Evolutionary conservation across 2,113 vertebrate genomes (phyloP).

Genomic region (Hippopotamus amphibius): DNA sequence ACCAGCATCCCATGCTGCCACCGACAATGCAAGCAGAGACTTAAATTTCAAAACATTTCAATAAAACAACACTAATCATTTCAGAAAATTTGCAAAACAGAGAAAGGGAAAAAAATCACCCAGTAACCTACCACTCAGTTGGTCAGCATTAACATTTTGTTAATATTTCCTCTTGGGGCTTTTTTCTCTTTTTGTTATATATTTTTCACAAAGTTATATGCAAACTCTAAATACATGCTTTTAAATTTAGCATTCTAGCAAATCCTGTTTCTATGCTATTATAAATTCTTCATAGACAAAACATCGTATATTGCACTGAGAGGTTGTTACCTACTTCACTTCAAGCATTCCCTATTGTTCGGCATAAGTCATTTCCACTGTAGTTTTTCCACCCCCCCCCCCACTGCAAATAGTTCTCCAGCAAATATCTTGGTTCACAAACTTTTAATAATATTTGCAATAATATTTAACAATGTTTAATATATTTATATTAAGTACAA

Average conservation of each 20-base stretch:
- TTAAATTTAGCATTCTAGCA: background rate
- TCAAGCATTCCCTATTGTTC: background rate
- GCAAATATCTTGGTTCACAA: constrained; percentile 27
- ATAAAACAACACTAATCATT: background rate
- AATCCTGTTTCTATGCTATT: background rate
- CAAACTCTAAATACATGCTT: background rate
- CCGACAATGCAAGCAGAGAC: background rate
- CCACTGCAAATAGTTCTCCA: background rate
- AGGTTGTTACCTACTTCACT: background rate
- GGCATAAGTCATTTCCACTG: background rate
- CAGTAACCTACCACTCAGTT: background rate
- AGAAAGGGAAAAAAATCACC: background rate
- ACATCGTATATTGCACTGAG: background rate
- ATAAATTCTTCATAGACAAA: constrained; percentile 2
- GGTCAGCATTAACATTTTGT: background rate
- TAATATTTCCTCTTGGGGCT: background rate
- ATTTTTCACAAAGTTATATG: background rate
- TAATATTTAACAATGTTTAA: background rate
- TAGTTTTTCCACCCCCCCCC: background rate
- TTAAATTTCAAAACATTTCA: background rate
- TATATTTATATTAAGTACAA: background rate
- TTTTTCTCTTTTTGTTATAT: background rate
- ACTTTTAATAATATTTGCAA: background rate
- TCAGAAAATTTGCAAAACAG: background rate
- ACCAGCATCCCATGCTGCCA: background rate